Conservation (phyloP, 1,140 invertebrate species). For the Panulirus ornatus region DNA sequence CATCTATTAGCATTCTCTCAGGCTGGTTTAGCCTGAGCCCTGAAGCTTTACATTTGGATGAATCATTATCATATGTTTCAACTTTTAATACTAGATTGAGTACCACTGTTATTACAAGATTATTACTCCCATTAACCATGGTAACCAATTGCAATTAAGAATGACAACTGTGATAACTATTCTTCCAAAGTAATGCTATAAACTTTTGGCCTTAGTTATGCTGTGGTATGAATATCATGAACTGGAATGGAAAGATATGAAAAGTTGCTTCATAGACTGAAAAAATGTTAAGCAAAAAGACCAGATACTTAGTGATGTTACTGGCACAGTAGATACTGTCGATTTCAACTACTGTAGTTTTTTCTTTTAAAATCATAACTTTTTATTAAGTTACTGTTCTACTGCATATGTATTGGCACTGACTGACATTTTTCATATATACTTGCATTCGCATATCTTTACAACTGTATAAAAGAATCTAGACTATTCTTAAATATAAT, state of each 20-base stretch:
- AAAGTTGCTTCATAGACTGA: constrained; percentile 31
- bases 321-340: neutral
- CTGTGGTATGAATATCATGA: constrained; percentile 38
- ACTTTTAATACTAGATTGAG: neutral
- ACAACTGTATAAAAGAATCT: constrained; percentile 59
- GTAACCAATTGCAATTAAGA: constrained; percentile 6
- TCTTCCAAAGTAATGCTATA: constrained; percentile 20
- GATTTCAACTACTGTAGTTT: neutral
- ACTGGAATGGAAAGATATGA: constrained; percentile 34
- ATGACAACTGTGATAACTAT: constrained; percentile 4
- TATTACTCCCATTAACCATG: neutral
- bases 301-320: constrained; percentile 3
- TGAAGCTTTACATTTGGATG: constrained; percentile 30
- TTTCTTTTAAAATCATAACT: too few relatives aligned
- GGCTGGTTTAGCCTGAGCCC: constrained; percentile 8
- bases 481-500: constrained; percentile 64
- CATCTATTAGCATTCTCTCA: constrained; percentile 22
- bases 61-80: neutral
- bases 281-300: constrained; percentile 31
- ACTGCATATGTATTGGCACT: constrained; percentile 55
- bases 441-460: constrained; percentile 47
- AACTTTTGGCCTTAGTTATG: constrained; percentile 32
- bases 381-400: neutral
- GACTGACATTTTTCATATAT: constrained; percentile 47
- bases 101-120: neutral